phyloP scores from a whole-genome alignment of 2,113 vertebrate species.

The Smithornis capensis region DNA sequence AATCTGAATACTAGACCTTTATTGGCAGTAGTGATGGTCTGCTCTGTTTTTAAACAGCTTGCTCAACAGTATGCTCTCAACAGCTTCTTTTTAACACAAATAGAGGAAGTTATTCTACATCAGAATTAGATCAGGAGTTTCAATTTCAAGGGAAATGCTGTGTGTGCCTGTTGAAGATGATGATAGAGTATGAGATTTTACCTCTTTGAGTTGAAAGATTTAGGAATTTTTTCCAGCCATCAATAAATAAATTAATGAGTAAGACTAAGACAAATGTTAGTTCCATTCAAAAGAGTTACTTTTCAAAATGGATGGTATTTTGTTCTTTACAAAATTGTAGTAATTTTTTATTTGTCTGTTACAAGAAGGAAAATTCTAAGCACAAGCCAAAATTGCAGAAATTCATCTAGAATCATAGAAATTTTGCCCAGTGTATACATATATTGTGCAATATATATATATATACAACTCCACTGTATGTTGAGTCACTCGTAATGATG shows the following conservation, averaged over 20 bases:
- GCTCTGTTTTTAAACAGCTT: not conserved
- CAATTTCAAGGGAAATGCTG: slow-evolving; percentile 50
- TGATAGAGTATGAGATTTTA: slow-evolving; percentile 32
- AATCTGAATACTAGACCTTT: not conserved
- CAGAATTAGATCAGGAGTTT: slow-evolving; percentile 60
- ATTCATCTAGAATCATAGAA: not conserved
- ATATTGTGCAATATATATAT: not conserved
- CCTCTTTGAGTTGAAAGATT: slow-evolving; percentile 10
- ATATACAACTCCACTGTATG: not conserved
- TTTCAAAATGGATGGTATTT: not conserved
- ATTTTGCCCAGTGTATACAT: not conserved
- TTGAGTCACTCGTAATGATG: not conserved
- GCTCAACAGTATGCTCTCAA: slow-evolving; percentile 36
- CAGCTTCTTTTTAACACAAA: not conserved
- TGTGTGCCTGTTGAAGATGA: not conserved
- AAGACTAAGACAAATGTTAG: not conserved
- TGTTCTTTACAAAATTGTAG: slow-evolving; percentile 42
- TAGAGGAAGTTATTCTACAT: slow-evolving; percentile 50
- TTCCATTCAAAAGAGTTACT: not conserved
- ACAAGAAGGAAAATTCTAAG: slow-evolving; percentile 40
- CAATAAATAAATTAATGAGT: not conserved
- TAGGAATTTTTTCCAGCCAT: slow-evolving; percentile 1
- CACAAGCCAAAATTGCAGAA: slow-evolving; percentile 52
- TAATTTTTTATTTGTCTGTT: not conserved
- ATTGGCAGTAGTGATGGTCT: not conserved